Evolutionary conservation across 2,797 vertebrate genomes (phyloP), one percentile per base, ranked within the genome.

Genomic region (Sebastes wilsoni): DNA sequence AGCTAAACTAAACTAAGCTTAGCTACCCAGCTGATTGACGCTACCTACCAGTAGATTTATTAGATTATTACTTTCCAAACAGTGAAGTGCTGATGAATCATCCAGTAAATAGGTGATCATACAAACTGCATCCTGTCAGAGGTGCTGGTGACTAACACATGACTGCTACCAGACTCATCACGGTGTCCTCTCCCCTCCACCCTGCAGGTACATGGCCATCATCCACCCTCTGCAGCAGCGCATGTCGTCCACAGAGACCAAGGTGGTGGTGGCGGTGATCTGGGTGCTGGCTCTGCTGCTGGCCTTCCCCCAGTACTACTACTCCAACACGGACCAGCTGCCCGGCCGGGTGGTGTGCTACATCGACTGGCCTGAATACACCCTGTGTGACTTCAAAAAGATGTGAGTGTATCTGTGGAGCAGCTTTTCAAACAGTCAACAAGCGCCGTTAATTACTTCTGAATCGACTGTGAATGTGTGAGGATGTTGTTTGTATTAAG

Each of bases 141-240:
- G 16, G 54, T 58, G 54, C 2, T 55, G 32, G 49, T 65, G 25
- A 32, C 10, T 3, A 18, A 54, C 52, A 13, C 12, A 11, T 4
- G 56, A 66, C 6, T 28, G 10, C 6, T 66, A 22, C 27, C 0
- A 2, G 2, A 22, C 8, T 62, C 46, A 25, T 71, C 62, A 28
- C 16, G 49, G 7, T 69, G 5, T 46, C 60, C 36, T 56, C 46
- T 72, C 65, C n/a, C 36, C 1, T n/a, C 23, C n/a, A 2, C 28
- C 38, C 6, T 69, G 20, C 94, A 99, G 98, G 95, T 99, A 99
- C 93, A 95, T 99, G 97, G 98, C 98, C 75, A 99, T 99, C 91
- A 99, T 99, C 87, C 98, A 98, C 80, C 98, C 98, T 0, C 95
- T 99, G 82, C 95, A 97, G 91, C 98, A 98, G 74, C 96, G 98